Base-by-base conservation (phyloP, 2,113 vertebrate genomes). In the Motacilla alba region DNA sequence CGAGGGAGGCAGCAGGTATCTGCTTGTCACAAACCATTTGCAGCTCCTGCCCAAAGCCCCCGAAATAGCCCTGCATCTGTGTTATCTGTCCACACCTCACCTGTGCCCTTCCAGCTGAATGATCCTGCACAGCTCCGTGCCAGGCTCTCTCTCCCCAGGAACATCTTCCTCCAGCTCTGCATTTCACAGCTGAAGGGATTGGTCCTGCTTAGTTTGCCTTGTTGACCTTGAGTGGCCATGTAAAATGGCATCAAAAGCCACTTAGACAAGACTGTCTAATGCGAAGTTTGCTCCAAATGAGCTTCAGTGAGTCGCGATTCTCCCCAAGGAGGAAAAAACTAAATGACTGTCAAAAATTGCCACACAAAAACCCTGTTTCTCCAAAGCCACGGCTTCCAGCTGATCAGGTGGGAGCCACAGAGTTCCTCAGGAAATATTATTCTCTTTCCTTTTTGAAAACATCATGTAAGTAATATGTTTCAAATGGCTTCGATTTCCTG, bases 191-290 rank as follows among this genome's bases (percentile, higher is more conserved):
- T 93, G 87, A 94, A 72, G 78, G 80, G 82, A 84, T 68, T 81
- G 86, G 89, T 79, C 85, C 55, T 94, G 94, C 93, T 89, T 8
- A 37, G 63, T 92, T 90, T 80, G 89, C 53, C 89, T 49, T 94
- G 74, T 18, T 94, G 93, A 94, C 91, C 93, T 91, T 88, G 83
- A 94, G 68, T 59, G 75, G 68, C 91, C 91, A 20, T 44, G 83
- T 88, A 94, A 97, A 94, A 95, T 66, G 91, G 83, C 93, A 94
- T 85, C 89, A 97, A 95, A 87, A 96, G 86, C 83, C 93, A 83
- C 88, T 93, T 55, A 85, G 88, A 94, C 83, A 90, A 83, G 85
- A 87, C 13, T 86, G 78, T 49, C 82, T 92, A 41, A 93, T 16
- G 75, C 9, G 37, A 18, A 77, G 83, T 46, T 87, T 55, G 76